These are phyloP conservation scores for Pristionchus mayeri DNA, from an alignment of 2,888 invertebrate genomes.

Conservation along the genomic window DNA sequence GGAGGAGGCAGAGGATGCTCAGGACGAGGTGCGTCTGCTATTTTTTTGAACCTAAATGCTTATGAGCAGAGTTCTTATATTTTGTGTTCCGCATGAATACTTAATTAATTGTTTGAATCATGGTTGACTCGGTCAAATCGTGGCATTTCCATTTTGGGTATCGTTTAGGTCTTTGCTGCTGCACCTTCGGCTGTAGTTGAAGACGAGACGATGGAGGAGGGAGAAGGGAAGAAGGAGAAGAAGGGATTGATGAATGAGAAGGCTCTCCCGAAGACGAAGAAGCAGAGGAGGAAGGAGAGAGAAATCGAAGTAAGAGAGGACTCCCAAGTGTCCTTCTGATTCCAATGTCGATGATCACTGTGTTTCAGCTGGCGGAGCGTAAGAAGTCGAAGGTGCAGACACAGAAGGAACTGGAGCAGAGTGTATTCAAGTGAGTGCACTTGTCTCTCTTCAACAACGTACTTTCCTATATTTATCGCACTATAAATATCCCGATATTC, in stretches of 20 bases:
- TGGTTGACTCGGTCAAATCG: neutral
- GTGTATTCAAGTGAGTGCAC: slow-evolving; percentile 42
- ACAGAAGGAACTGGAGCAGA: slow-evolving; percentile 37
- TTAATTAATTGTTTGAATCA: neutral
- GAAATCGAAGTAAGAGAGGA: slow-evolving; percentile 25
- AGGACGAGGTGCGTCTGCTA: neutral
- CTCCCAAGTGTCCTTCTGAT: too few relatives aligned
- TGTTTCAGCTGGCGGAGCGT: neutral
- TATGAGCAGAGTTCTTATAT: too few relatives aligned
- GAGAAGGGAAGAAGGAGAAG: slow-evolving; percentile 11
- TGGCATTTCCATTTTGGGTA: too few relatives aligned
- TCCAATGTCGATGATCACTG: too few relatives aligned
- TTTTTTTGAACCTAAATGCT: neutral
- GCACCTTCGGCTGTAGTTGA: neutral
- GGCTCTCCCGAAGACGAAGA: slow-evolving; percentile 54
- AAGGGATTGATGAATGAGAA: slow-evolving; percentile 32
- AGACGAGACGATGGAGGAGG: slow-evolving; percentile 11
- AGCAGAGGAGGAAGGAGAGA: slow-evolving; percentile 54
- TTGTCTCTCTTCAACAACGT: too few relatives aligned
- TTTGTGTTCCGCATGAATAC: neutral
- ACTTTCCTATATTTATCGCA: too few relatives aligned
- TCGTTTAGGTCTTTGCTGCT: too few relatives aligned
- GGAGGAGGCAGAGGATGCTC: slow-evolving; percentile 8
- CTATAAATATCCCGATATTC: too few relatives aligned
- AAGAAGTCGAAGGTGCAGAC: slow-evolving; percentile 19